Base-by-base conservation (phyloP, 1,140 invertebrate genomes). In the Apocrypta bakeri region DNA sequence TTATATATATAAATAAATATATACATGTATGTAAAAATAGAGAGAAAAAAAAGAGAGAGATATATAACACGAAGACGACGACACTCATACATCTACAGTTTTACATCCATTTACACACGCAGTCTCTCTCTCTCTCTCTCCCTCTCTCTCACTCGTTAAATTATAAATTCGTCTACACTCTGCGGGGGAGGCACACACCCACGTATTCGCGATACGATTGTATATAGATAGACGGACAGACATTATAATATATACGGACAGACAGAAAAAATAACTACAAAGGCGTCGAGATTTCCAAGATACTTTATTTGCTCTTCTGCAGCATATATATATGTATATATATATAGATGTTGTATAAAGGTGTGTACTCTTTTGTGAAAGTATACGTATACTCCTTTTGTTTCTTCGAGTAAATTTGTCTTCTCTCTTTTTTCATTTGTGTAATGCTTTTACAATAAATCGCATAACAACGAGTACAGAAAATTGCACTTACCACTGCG, bases 201-300 rank as follows among this genome's bases (percentile, higher is more conserved):
- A 48, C 42, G 42, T 17, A 48, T 17, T 48, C 14, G 42, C 42
- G 42, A 48, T 9, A n/a, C n/a, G n/a, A n/a, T n/a, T n/a, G n/a
- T n/a, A n/a, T n/a, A n/a, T n/a, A 61, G n/a, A 61, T 3, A 14
- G 77, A 66, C 76, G 73, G 77, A 83, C 80, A 31, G 25, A 37
- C 33, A 4, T 2, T 37, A 73, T 83, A 66, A 24, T 37, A 73
- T 83, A 66, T 11, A 63, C 40, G 31, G 9, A 76, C 29, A 79
- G 40, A 61, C 25, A 71, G n/a, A 69, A 83, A 48, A 79, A 83
- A 83, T 63, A 83, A 83, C 11, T 83, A 83, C 75, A 79, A 33
- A 61, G 71, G 17, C 77, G 72, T 83, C 24, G 48, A 37, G 37
- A 79, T 78, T 83, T 73, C 17, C 61, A 79, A 83, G 17, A 48